Percentiles rank a stretch among this genome's conserved stretches.
phyloP scores from a whole-genome alignment of 2,888 invertebrate species.

The Hirtodrosophila alboralis region DNA sequence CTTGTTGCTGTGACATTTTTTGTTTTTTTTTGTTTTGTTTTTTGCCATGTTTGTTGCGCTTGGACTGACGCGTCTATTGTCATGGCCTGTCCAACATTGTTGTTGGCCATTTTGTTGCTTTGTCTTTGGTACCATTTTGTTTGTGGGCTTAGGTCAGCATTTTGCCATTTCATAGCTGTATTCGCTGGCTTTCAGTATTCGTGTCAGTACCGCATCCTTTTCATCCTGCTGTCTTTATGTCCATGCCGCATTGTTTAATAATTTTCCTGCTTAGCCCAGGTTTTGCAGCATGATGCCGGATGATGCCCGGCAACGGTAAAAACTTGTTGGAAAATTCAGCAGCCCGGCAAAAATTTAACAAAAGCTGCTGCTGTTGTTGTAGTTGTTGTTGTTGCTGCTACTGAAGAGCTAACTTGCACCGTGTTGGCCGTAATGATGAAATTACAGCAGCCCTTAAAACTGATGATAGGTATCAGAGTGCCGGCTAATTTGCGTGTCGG shows the following conservation, averaged over 20 bases:
- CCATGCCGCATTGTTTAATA: constrained; percentile 65
- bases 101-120: constrained; percentile 23
- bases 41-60: constrained; percentile 38
- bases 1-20: constrained; percentile 38
- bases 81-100: constrained; percentile 8
- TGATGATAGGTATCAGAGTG: constrained; percentile 52
- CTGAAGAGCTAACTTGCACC: constrained; percentile 37
- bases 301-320: constrained; percentile 35
- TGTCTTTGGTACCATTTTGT: constrained; percentile 37
- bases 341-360: constrained; percentile 33
- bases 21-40: too few species aligned
- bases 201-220: constrained; percentile 32
- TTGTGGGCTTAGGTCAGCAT: constrained; percentile 56
- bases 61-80: constrained; percentile 39
- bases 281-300: constrained; percentile 40
- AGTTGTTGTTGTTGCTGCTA: constrained; percentile 12
- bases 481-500: constrained; percentile 60
- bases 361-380: constrained; percentile 27
- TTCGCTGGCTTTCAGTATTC: constrained; percentile 47
- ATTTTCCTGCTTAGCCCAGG: constrained; percentile 60
- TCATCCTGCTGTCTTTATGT: background rate
- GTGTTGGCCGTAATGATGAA: constrained; percentile 59
- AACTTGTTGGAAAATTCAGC: constrained; percentile 59
- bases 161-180: constrained; percentile 59
- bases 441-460: constrained; percentile 50